phyloP scores from a whole-genome alignment of 92 coral and sea anemone species.

The Epizoanthus ramosus region DNA sequence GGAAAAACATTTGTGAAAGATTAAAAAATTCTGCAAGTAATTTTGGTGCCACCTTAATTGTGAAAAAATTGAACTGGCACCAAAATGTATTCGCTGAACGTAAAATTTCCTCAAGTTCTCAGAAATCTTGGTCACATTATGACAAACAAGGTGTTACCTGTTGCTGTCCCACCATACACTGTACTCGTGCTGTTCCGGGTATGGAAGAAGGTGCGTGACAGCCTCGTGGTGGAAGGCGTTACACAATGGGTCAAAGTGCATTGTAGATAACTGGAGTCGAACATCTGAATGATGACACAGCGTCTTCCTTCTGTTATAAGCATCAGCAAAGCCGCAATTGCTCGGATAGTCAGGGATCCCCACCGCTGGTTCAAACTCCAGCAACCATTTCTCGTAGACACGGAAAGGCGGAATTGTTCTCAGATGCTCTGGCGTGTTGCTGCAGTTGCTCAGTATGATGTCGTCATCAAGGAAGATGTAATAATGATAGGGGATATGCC shows the following conservation, averaged over 20 bases:
- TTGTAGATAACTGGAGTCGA: background rate
- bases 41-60: no score
- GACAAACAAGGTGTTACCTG: background rate
- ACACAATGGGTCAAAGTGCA: constrained; percentile 23
- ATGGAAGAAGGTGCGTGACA: constrained; percentile 29
- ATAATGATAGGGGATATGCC: constrained; percentile 5
- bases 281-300: background rate
- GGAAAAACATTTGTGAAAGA: no score
- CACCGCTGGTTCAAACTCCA: constrained; percentile 29
- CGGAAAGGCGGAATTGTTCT: constrained; percentile 16
- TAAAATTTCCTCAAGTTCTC: no score
- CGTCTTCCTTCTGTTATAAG: background rate
- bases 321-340: constrained; percentile 5
- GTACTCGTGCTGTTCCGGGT: constrained; percentile 13
- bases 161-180: constrained; percentile 29
- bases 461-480: constrained; percentile 33
- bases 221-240: constrained; percentile 25
- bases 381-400: constrained; percentile 21
- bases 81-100: no score
- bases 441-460: background rate
- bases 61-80: no score
- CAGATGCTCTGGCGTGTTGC: background rate
- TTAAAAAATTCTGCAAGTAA: no score
- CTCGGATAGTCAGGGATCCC: constrained; percentile 4
- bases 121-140: no score